A percentile compares a stretch with the other conserved stretches of the same genome.
Conservation (phyloP, 2,888 invertebrate genomes). For the Caenorhabditis plicata region DNA sequence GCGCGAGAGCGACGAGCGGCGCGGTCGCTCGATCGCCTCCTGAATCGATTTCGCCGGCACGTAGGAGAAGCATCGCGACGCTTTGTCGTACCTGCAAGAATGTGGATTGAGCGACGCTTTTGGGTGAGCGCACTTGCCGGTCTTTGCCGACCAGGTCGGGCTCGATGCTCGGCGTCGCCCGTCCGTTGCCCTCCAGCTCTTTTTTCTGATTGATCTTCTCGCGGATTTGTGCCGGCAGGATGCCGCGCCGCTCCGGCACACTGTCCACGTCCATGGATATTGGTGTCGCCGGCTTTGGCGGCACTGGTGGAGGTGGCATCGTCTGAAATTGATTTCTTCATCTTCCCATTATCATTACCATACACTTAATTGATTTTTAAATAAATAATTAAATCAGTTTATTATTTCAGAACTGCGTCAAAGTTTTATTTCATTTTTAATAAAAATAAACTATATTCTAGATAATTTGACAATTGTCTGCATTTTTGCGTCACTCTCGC, state of each 20-base stretch:
- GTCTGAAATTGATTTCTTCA: no score
- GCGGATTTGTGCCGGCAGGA: slow-evolving; percentile 38
- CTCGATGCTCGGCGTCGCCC: slow-evolving; percentile 57
- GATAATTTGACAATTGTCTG: no score
- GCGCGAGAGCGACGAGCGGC: slow-evolving; percentile 38
- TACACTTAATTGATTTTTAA: no score
- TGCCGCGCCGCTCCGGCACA: slow-evolving; percentile 40
- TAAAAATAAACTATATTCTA: no score
- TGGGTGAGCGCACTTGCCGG: slow-evolving; percentile 21
- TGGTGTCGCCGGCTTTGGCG: slow-evolving; percentile 66
- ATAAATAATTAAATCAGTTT: no score
- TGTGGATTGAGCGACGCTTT: background rate
- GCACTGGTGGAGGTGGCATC: slow-evolving; percentile 63
- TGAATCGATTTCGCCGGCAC: slow-evolving; percentile 64
- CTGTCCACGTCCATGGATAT: slow-evolving; percentile 50
- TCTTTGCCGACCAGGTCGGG: slow-evolving; percentile 63
- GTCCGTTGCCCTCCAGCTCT: slow-evolving; percentile 25
- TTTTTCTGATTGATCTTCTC: slow-evolving; percentile 31
- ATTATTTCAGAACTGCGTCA: no score
- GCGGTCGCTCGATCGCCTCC: slow-evolving; percentile 56
- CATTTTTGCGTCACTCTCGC: no score
- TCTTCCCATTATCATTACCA: no score
- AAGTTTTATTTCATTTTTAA: no score
- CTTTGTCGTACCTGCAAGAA: slow-evolving; percentile 64
- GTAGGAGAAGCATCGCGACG: slow-evolving; percentile 65